Percentiles rank a stretch among this genome's conserved stretches.
Evolutionary conservation across 2,113 vertebrate genomes (phyloP).

Genomic region (Candoia aspera): DNA sequence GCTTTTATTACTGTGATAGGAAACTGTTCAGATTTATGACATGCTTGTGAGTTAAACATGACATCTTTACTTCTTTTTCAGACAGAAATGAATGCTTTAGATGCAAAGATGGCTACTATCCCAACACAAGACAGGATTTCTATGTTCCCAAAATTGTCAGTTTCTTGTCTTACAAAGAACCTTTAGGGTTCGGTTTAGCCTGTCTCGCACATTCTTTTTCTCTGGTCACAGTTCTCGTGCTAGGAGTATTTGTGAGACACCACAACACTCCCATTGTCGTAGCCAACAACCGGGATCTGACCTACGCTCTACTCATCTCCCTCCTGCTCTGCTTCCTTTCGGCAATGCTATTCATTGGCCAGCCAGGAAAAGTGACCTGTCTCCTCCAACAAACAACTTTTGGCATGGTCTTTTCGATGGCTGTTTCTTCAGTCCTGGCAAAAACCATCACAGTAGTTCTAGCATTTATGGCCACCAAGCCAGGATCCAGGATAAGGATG

Average conservation of each 20-base stretch:
- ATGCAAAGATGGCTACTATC: neutral
- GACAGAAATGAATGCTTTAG: neutral
- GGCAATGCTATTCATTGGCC: neutral
- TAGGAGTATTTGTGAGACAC: neutral
- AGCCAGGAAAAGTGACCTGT: neutral
- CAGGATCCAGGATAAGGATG: neutral
- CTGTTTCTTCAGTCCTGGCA: neutral
- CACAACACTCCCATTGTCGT: neutral
- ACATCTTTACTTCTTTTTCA: neutral
- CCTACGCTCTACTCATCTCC: neutral
- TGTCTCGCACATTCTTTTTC: neutral
- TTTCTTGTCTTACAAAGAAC: neutral
- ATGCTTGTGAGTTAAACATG: neutral
- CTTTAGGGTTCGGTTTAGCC: neutral
- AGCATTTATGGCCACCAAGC: neutral
- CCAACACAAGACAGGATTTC: neutral
- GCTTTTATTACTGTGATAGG: neutral
- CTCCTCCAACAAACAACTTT: neutral
- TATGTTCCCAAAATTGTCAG: neutral
- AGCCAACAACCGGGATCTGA: slow-evolving; percentile 4
- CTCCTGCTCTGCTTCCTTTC: neutral
- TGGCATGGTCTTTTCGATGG: neutral
- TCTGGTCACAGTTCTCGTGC: neutral
- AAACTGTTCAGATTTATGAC: neutral
- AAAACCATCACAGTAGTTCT: neutral